Base-by-base conservation (phyloP, 2,113 vertebrate genomes). In the Chloroceryle aenea region DNA sequence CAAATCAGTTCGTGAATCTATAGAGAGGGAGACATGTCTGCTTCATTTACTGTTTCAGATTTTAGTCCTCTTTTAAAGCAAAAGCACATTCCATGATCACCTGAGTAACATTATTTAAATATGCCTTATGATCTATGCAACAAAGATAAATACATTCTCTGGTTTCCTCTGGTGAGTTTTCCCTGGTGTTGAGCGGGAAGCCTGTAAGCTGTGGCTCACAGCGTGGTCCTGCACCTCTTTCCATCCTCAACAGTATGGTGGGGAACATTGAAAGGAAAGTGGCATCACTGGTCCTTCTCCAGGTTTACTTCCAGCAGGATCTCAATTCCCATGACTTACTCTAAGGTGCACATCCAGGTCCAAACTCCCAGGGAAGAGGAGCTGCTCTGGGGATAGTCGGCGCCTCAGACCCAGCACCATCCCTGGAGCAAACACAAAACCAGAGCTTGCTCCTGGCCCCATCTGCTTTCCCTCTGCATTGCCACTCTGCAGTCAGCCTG, bases 21-120 rank as follows among this genome's bases (percentile, higher is more conserved):
- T 12, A 62, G 40, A 68, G 42, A 50, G 17, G 64, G 32, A 78
- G 34, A 45, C 3, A 25, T 15, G 29, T 26, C 59, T 61, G 15
- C 38, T 91, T 74, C 38, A 42, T 69, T 81, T 79, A 66, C 14
- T 9, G 3, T 16, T 92, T 78, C n/a, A 55, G 48, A 34, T 86
- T 86, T 64, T 45, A 77, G n/a, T 73, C 42, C 66, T 88, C 50
- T 69, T 95, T 56, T 92, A 80, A 89, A 89, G n/a, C 36, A 76
- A 77, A 82, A 81, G 48, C 10, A 22, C 52, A 30, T 80, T 59
- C 34, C 40, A 17, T 36, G 30, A 87, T 72, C 21, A 82, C 58
- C 23, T 18, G 40, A 85, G 78, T 67, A 48, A 53, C 10, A 11
- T 66, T 58, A 87, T 77, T 85, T 48, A 91, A 74, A 67, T 85